These are phyloP conservation scores for Pogonophryne albipinna DNA, from an alignment of 2,797 vertebrate species.

Conservation along the genomic window DNA sequence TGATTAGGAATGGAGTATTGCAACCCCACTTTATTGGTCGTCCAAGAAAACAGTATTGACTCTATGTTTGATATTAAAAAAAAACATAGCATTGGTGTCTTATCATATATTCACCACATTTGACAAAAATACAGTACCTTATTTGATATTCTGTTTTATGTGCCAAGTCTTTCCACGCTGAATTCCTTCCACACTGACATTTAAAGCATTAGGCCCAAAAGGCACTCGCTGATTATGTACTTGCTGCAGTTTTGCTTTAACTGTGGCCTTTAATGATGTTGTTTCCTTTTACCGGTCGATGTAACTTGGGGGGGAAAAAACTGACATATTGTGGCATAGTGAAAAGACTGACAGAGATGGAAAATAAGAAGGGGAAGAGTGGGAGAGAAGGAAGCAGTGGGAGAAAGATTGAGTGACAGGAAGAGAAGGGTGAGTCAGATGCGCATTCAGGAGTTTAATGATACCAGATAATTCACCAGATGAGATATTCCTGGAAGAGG, in stretches of 20 bases:
- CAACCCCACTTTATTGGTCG: neutral
- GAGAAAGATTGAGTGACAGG: conserved; percentile 50
- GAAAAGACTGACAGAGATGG: conserved; percentile 25
- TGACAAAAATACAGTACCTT: neutral
- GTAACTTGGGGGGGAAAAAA: conserved; percentile 20
- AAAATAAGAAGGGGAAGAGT: conserved; percentile 29
- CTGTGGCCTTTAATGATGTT: conserved; percentile 61
- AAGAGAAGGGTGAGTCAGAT: conserved; percentile 44
- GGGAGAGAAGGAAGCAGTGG: conserved; percentile 23
- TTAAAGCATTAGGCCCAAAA: conserved; percentile 51
- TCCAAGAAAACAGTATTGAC: neutral
- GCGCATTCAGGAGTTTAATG: conserved; percentile 58
- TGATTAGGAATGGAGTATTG: conserved; percentile 3
- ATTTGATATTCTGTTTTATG: conserved; percentile 2
- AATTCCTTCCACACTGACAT: conserved; percentile 38
- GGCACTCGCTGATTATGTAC: conserved; percentile 46
- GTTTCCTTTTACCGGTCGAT: conserved; percentile 55
- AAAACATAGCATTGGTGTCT: conserved; percentile 2
- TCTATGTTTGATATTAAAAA: neutral
- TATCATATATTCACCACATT: neutral
- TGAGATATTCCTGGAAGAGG: conserved; percentile 58
- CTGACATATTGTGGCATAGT: conserved; percentile 35
- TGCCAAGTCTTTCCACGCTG: conserved; percentile 11
- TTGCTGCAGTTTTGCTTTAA: conserved; percentile 59
- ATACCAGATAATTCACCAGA: conserved; percentile 55